These are phyloP conservation scores for Chrysomallon squamiferum DNA, from an alignment of 1,140 invertebrate species.

Conservation along the genomic window DNA sequence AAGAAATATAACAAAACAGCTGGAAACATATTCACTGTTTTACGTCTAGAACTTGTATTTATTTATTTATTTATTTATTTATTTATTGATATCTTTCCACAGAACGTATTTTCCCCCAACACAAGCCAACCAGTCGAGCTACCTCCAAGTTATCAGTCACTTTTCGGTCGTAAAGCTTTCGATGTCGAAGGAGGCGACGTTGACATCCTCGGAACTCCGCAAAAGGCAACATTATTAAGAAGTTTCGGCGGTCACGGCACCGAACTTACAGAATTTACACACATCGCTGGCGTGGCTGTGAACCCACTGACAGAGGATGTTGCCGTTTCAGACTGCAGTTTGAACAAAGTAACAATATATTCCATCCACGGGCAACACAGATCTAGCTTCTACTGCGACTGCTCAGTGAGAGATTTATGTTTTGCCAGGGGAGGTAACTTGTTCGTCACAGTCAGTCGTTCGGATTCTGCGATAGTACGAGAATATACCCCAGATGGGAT, in stretches of 20 bases:
- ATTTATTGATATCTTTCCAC: not conserved
- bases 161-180: not conserved
- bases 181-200: not conserved
- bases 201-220: conserved; percentile 2
- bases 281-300: conserved; percentile 29
- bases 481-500: conserved; percentile 40
- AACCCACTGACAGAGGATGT: conserved; percentile 31
- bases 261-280: conserved; percentile 22
- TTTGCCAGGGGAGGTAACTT: conserved; percentile 28
- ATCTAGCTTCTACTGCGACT: conserved; percentile 36
- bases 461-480: conserved; percentile 28
- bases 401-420: conserved; percentile 39
- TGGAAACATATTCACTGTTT: no score
- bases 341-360: conserved; percentile 39
- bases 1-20: no score
- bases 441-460: conserved; percentile 31
- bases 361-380: conserved; percentile 23
- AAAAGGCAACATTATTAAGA: conserved; percentile 13
- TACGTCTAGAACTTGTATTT: no score
- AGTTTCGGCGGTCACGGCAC: conserved; percentile 32
- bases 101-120: no score
- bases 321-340: conserved; percentile 34
- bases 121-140: conserved; percentile 1
- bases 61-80: conserved; percentile 22
- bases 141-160: not conserved